Conservation (phyloP, 1,140 invertebrate genomes). For the Choristoneura fumiferana region DNA sequence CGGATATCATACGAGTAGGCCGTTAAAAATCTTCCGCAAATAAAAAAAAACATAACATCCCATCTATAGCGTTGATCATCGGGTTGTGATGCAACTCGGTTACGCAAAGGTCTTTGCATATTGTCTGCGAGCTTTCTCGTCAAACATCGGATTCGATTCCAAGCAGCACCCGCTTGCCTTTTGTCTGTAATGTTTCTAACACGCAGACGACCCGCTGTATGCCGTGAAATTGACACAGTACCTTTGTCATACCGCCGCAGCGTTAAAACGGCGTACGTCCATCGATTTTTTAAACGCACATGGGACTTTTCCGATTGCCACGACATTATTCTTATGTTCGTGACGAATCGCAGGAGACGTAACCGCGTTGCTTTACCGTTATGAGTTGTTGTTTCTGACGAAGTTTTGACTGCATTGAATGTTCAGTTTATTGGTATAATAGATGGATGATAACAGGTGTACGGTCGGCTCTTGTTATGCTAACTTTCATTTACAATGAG, state of each 20-base stretch:
- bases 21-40: constrained; percentile 2
- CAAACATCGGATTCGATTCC: constrained; percentile 29
- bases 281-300: neutral
- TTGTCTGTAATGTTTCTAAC: constrained; percentile 34
- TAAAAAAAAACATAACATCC: constrained; percentile 7
- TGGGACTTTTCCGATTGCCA: neutral
- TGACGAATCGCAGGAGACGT: constrained; percentile 10
- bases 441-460: constrained; percentile 4
- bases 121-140: constrained; percentile 10
- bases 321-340: neutral
- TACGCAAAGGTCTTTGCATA: constrained; percentile 15
- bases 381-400: constrained; percentile 2
- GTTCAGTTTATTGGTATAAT: constrained; percentile 10
- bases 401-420: neutral
- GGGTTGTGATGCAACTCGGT: neutral
- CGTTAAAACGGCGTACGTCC: constrained; percentile 50
- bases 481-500: neutral
- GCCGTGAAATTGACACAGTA: constrained; percentile 63
- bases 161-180: constrained; percentile 56
- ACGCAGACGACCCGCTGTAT: constrained; percentile 36
- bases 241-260: constrained; percentile 43
- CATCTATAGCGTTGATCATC: neutral
- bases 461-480: neutral
- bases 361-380: constrained; percentile 18
- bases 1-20: too few species aligned